Base-by-base conservation (phyloP, 2,797 vertebrate genomes). In the Monodelphis domestica region DNA sequence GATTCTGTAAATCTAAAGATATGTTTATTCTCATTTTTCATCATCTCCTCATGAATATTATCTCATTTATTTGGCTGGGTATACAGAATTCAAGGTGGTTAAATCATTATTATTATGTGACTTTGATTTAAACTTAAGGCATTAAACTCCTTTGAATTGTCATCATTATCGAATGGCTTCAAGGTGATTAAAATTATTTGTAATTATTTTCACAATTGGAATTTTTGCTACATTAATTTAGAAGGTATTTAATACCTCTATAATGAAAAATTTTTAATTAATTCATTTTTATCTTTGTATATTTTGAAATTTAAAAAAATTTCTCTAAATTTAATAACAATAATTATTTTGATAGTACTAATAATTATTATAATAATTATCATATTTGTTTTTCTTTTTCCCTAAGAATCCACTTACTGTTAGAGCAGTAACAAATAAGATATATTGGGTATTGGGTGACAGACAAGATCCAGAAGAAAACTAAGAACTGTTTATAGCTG, bases 21-120 rank as follows among this genome's bases (percentile, higher is more conserved):
- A 5, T 57, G 12, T 91, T 95, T 91, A 21, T 51, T 12, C 24
- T 95, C 52, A 56, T 89, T 96, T 95, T 92, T 93, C 26, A 93
- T 90, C 89, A 5, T 89, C 3, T 54, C 53, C 50, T 59, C 94
- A 55, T n/a, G 28, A 78, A 53, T 45, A 87, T 96, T 84, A 91
- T 91, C 87, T 89, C 90, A 53, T 93, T 94, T 94, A 54, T 91
- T 95, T 92, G 63, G 57, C 56, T 96, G 9, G 78, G 55, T 89
- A 87, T 45, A 29, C 54, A 55, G 87, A 91, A 91, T 96, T 90
- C 50, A 17, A 96, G 89, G 78, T 54, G 63, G 89, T 95, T 91
- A 91, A 94, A 54, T 93, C 92, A 88, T 78, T 84, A 9, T 87
- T 53, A 26, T 59, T 54, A 21, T 88, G 6, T 78, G 70, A 87